These are phyloP conservation scores for Corythornis cristatus DNA, from an alignment of 2,113 vertebrate genomes.

Conservation along the genomic window DNA sequence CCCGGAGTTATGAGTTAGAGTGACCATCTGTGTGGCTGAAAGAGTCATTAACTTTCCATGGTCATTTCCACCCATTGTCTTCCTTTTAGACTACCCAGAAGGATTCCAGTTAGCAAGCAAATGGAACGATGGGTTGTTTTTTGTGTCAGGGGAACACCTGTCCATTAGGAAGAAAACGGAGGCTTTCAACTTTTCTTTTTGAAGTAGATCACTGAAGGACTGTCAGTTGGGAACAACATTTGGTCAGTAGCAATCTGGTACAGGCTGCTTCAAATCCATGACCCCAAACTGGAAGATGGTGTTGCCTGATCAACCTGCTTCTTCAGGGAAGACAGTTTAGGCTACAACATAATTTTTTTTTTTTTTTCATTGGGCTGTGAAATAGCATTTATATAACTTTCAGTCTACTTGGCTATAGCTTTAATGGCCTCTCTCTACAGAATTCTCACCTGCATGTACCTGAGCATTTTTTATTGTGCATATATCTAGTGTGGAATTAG, in stretches of 20 bases:
- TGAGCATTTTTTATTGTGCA: not conserved
- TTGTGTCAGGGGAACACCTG: slow-evolving; percentile 52
- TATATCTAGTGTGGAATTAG: not conserved
- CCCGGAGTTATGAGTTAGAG: not conserved
- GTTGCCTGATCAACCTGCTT: not conserved
- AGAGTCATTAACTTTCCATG: slow-evolving; percentile 53
- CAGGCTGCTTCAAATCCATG: not conserved
- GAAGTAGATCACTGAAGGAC: not conserved
- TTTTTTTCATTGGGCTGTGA: not conserved
- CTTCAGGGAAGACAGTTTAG: not conserved
- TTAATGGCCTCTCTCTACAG: not conserved
- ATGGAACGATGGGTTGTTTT: not conserved
- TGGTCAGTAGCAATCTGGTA: slow-evolving; percentile 25
- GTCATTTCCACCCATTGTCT: slow-evolving; percentile 51
- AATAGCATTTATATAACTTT: not conserved
- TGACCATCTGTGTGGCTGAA: slow-evolving; percentile 47
- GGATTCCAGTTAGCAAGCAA: slow-evolving; percentile 24
- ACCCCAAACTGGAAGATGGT: not conserved
- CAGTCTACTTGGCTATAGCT: not conserved
- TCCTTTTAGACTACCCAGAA: slow-evolving; percentile 4
- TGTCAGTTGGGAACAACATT: slow-evolving; percentile 44
- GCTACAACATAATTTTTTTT: not conserved
- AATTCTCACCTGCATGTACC: not conserved
- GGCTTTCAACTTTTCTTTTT: slow-evolving; percentile 20
- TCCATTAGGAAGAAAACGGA: slow-evolving; percentile 11